phyloP scores from a whole-genome alignment of 2,888 invertebrate species.

The Oscheius sp. region DNA sequence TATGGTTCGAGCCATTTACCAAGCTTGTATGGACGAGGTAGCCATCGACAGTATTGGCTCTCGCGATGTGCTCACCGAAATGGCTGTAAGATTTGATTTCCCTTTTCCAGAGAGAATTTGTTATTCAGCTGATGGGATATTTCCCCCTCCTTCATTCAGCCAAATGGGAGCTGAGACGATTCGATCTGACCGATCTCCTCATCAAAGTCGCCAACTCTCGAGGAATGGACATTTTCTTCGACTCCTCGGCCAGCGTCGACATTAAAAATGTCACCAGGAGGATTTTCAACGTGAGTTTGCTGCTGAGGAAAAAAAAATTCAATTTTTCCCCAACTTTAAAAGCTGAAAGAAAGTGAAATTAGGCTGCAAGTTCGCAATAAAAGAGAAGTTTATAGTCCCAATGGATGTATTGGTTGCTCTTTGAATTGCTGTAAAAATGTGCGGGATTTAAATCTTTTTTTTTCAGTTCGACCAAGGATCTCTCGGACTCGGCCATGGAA shows the following conservation, averaged over 20 bases:
- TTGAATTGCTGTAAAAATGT: too few relatives aligned
- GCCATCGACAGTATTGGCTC: constrained; percentile 49
- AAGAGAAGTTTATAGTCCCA: too few relatives aligned
- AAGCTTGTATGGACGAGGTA: constrained; percentile 63
- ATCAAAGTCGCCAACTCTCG: constrained; percentile 55
- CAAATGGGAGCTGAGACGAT: constrained; percentile 37
- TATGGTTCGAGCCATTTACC: constrained; percentile 57
- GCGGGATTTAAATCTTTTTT: neutral
- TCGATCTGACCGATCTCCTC: constrained; percentile 53
- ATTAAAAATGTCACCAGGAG: constrained; percentile 30
- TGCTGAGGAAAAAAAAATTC: too few relatives aligned
- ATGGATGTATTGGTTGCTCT: too few relatives aligned
- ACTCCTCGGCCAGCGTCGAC: constrained; percentile 14
- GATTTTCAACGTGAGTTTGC: constrained; percentile 13
- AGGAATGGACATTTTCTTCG: constrained; percentile 35
- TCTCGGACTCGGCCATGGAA: constrained; percentile 66
- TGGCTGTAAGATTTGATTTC: constrained; percentile 39
- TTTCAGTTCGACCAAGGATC: constrained; percentile 65
- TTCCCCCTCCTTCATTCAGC: constrained; percentile 65
- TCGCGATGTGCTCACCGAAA: constrained; percentile 50
- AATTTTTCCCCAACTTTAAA: too few relatives aligned
- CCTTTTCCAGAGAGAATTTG: neutral
- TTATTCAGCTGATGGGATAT: constrained; percentile 41
- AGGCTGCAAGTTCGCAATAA: too few relatives aligned
- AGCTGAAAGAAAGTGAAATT: too few relatives aligned